phyloP scores from a whole-genome alignment of 2,113 vertebrate species.

The Promerops cafer region DNA sequence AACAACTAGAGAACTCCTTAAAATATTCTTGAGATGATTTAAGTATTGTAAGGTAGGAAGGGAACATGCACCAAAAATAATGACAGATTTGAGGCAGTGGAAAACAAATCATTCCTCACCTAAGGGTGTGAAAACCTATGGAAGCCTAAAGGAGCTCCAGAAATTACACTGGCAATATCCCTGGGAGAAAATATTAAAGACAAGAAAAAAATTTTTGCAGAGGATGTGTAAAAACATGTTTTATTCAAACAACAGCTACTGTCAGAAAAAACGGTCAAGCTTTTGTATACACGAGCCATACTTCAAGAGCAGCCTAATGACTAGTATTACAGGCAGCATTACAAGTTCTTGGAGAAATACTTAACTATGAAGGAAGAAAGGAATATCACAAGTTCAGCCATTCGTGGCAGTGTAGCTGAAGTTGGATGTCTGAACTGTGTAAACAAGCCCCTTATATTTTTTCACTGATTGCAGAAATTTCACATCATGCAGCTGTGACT shows the following conservation, averaged over 20 bases:
- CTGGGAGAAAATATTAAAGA: neutral
- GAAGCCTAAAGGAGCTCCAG: neutral
- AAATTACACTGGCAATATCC: neutral
- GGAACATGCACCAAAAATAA: neutral
- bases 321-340: neutral
- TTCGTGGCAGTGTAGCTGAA: neutral
- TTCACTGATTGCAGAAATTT: neutral
- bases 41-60: neutral
- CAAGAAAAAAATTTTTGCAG: slow-evolving; percentile 9
- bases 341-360: neutral
- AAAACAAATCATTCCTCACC: neutral
- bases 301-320: neutral
- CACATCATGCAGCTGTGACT: neutral
- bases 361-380: neutral
- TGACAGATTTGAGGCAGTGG: neutral
- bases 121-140: neutral
- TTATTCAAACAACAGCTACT: slow-evolving; percentile 4
- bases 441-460: slow-evolving; percentile 7
- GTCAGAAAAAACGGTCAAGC: neutral
- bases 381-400: slow-evolving; percentile 18
- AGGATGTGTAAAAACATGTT: neutral
- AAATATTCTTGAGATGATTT: neutral
- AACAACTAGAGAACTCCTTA: neutral
- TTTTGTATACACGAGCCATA: neutral
- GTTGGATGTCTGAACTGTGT: neutral